phyloP scores from a whole-genome alignment of 2,113 vertebrate genomes.

The Zapus hudsonius region DNA sequence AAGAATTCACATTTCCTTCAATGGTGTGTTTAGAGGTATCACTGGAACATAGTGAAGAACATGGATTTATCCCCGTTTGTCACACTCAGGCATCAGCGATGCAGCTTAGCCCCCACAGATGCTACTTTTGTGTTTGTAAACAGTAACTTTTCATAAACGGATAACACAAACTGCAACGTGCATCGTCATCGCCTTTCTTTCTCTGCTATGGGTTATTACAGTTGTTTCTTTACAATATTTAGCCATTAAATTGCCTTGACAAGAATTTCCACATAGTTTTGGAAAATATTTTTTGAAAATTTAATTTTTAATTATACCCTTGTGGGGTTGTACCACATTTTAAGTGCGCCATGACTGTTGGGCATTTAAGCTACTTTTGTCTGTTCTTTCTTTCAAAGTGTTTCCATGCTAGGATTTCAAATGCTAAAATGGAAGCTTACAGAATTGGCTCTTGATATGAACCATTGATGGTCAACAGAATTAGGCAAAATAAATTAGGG shows the following conservation, averaged over 20 bases:
- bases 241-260: not conserved
- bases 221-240: not conserved
- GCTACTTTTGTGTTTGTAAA: not conserved
- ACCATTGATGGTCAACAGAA: not conserved
- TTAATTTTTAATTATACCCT: not conserved
- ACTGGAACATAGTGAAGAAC: not conserved
- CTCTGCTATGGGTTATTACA: not conserved
- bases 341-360: not conserved
- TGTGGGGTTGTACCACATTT: not conserved
- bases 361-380: not conserved
- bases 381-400: not conserved
- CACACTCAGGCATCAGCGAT: not conserved
- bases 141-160: not conserved
- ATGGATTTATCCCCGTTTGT: not conserved
- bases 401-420: constrained; percentile 6
- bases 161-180: not conserved
- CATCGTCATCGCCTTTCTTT: not conserved
- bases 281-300: not conserved
- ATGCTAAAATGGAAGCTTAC: not conserved
- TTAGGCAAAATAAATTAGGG: not conserved
- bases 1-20: not conserved
- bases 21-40: not conserved
- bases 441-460: not conserved
- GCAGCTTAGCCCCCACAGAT: not conserved
- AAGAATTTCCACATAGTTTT: not conserved